Base-by-base conservation (phyloP, 2,113 vertebrate species). In the Percopsis transmontana region DNA sequence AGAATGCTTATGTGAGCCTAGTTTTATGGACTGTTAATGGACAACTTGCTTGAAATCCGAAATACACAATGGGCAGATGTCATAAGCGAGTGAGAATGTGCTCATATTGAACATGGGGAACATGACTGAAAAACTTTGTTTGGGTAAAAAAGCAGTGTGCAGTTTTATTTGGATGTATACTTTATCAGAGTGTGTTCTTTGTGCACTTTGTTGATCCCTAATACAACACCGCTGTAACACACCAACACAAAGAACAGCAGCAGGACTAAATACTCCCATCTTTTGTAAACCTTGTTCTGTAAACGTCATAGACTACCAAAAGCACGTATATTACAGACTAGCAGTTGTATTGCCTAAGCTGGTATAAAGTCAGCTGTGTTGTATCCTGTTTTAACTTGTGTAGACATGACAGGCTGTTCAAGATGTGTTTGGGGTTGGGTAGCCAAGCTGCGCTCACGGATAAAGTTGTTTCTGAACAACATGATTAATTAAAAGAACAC, bases 151-250 rank as follows among this genome's bases (percentile, higher is more conserved):
- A 80, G 50, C 55, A 50, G 52, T 70, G 77, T 86, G 85, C 76
- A 80, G 87, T 86, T 83, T 77, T 77, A 71, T 81, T 77, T 82
- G 83, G 85, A 87, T 86, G 86, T 85, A 80, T 44, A 82, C 69
- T 68, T 82, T 54, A 77, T 68, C 65, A 71, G 65, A 11, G 80
- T 79, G 83, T 78, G 81, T 57, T 19, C 11, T 18, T 13, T 27
- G 38, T 71, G 67, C 74, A 76, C 66, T 80, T 82, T 77, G 73
- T 83, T 58, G 23, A 69, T 69, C 69, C 61, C 58, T 73, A 66
- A 67, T 83, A 70, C 80, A 76, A 79, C 55, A 58, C 64, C 74
- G 74, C 68, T 81, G 77, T 80, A 19, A 14, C 10, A 55, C 15
- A 27, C 15, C 40, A 70, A 14, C 38, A 81, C 61, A 82, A 42